Conservation (phyloP, 2,113 vertebrate species). For the Amphiprion ocellaris region DNA sequence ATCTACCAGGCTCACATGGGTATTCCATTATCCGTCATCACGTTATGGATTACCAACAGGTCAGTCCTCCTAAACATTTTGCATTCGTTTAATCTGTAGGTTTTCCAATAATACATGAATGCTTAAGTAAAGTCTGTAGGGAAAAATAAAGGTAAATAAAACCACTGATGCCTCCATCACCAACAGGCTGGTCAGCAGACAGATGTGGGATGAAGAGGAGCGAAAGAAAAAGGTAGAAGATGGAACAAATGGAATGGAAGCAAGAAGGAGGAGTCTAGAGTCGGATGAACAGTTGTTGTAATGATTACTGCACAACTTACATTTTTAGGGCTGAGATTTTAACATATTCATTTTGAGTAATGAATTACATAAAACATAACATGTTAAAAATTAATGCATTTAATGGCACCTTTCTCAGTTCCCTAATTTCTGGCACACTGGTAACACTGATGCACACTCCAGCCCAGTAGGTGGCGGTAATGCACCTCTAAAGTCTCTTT, state of each 20-base stretch:
- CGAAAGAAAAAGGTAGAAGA: slow-evolving; percentile 29
- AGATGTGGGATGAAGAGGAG: slow-evolving; percentile 11
- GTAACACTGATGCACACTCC: too few relatives aligned
- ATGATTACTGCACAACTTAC: too few relatives aligned
- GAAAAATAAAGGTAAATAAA: background rate
- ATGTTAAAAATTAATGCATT: too few relatives aligned
- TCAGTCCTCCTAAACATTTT: background rate
- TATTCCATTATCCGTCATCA: slow-evolving; percentile 9
- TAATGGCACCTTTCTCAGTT: background rate
- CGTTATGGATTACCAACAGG: background rate
- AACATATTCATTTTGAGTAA: too few relatives aligned
- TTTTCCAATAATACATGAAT: background rate
- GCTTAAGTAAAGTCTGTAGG: background rate
- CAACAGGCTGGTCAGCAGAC: slow-evolving; percentile 18
- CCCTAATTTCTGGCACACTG: too few relatives aligned
- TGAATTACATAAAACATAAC: too few relatives aligned
- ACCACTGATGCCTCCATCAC: slow-evolving; percentile 65
- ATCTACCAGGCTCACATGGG: background rate
- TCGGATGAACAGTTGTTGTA: too few relatives aligned
- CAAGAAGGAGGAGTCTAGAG: background rate
- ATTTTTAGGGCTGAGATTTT: too few relatives aligned
- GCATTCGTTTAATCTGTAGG: background rate
- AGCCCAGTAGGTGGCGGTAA: too few relatives aligned
- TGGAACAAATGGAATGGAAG: slow-evolving; percentile 26
- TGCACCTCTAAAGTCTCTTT: too few relatives aligned